Evolutionary conservation across 2,888 invertebrate genomes (phyloP), one percentile per base, ranked within the genome.

Genomic region (Xanthorhoe designata): DNA sequence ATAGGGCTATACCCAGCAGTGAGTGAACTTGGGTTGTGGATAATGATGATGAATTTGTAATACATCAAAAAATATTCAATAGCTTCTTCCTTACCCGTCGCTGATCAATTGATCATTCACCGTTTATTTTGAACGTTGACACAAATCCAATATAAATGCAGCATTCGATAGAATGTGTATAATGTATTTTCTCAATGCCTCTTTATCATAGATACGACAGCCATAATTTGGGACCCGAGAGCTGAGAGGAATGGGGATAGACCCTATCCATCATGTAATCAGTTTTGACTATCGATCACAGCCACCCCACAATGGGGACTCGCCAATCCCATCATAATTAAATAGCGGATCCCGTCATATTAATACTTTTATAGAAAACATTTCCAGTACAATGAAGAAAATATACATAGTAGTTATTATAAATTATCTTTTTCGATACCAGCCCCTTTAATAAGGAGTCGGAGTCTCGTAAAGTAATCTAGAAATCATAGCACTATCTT

Each of bases 251-350:
- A 64, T 63, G 71, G 77, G 80, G 80, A 72, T 64, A 68, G 67
- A 73, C 76, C 76, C 78, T 77, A 81, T 83, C 81, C 77, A 83
- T 83, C 84, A 83, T 61, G 63, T 79, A 82, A 80, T 81, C 76
- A 67, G 73, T 80, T 78, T 75, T 71, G 68, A 76, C 72, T 75
- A 82, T 83, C 79, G 79, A 81, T 82, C 81, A 79, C 71, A 68
- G 52, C 61, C 68, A 64, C 18, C 76, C 61, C 61, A 50, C 52
- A 35, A 54, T 56, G 54, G 64, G 62, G 68, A 68, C 19, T 53
- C 29, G 66, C 64, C 62, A 58, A 29, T 45, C 10, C 69, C 55
- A 64, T 15, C 32, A 50, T 59, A 54, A 62, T 63, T 59, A 47
- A 63, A 67, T 63, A 47, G 2, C 18, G 7, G 15, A 45, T 32